These are phyloP conservation scores for Medauroidea extradentata DNA, from an alignment of 1,140 invertebrate genomes.

Conservation along the genomic window DNA sequence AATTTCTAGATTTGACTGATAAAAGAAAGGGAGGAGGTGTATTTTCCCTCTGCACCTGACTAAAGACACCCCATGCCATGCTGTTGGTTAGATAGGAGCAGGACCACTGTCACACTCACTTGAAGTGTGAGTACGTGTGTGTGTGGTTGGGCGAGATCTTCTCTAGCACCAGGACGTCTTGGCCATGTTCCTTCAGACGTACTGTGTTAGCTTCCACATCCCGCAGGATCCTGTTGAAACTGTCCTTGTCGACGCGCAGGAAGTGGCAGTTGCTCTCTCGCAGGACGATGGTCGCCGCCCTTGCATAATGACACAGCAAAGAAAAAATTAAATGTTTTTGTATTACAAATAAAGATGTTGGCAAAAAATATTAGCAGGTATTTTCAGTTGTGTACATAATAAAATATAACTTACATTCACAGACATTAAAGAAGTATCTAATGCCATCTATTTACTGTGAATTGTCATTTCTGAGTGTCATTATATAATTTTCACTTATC, in stretches of 20 bases:
- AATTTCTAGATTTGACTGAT: no score
- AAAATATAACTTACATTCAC: neutral
- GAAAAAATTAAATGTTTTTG: neutral
- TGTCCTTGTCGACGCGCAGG: slow-evolving; percentile 80
- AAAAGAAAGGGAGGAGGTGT: no score
- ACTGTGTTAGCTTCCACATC: slow-evolving; percentile 89
- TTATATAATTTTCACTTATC: no score
- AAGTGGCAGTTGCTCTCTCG: slow-evolving; percentile 83
- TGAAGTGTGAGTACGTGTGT: slow-evolving; percentile 54
- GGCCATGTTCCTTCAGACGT: slow-evolving; percentile 78
- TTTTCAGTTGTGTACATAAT: neutral
- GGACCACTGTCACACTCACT: no score
- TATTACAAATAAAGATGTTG: neutral
- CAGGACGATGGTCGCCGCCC: slow-evolving; percentile 79
- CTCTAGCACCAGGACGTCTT: slow-evolving; percentile 80
- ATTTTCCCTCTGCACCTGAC: no score
- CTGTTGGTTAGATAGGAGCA: no score
- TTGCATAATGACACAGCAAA: slow-evolving; percentile 30
- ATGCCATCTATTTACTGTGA: no score
- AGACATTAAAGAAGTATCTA: no score
- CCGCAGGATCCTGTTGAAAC: slow-evolving; percentile 78
- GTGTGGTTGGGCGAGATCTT: slow-evolving; percentile 56
- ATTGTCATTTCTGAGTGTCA: no score
- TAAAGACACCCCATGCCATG: no score
- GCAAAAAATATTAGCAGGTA: neutral